Base-by-base conservation (phyloP, 2,888 invertebrate species). In the Lasioglossum villosulum region DNA sequence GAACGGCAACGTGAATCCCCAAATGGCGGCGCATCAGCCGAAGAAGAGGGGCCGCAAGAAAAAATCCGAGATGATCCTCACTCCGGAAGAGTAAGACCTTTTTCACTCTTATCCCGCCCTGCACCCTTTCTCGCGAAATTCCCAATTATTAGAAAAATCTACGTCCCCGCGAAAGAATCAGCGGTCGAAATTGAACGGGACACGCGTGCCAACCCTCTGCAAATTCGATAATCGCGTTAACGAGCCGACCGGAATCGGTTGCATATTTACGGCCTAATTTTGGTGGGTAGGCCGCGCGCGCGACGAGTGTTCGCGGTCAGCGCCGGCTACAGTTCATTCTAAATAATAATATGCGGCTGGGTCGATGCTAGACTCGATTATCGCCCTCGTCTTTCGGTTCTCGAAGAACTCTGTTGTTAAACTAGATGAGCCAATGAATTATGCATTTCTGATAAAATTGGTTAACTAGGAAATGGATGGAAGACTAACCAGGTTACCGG, bases 1-100 rank as follows among this genome's bases (percentile, higher is more conserved):
- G 90, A 95, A 94, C 89, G 94, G 94, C 87, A 94, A 91, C 89
- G 90, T 94, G 42, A 95, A 94, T 91, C 94, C 93, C 5, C 93
- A 93, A 76, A 88, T 93, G 87, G 88, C 92, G 79, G 86, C 89
- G 71, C 95, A 95, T 82, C 95, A 95, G 90, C 98, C 98, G 84
- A 98, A 98, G 95, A 98, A 98, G 95, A 96, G 98, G 27, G 98
- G 98, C 37, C 96, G 98, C 80, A 98, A 98, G 96, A 98, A 98
- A 96, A 98, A 98, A 95, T 95, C 94, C 75, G 95, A 95, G 83
- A 95, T 95, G 93, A 94, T 95, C 68, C 95, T 96, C 68, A 95
- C 95, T 79, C 95, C 95, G 1, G 96, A 95, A 90, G 95, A 95
- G 95, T 95, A 91, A 94, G 95, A 66, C 10, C 23, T 16, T 12